A percentile compares a stretch with the other conserved stretches of the same genome.
phyloP scores from a whole-genome alignment of 2,797 vertebrate species.

The Parauchenoglanis punctatus region DNA sequence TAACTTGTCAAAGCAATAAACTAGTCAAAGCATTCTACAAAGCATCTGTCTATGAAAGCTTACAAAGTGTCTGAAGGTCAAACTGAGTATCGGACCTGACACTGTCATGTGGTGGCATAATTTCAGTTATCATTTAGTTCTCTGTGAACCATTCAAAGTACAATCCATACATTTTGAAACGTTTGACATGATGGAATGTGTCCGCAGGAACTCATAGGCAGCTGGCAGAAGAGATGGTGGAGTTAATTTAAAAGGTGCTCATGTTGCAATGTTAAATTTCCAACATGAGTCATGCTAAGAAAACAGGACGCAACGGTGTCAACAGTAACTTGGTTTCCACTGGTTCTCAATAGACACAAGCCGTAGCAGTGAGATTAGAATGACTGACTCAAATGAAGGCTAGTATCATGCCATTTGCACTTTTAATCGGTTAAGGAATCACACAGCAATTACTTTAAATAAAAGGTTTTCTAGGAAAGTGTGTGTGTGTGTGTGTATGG shows the following conservation, averaged over 20 bases:
- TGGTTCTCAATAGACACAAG: slow-evolving; percentile 36
- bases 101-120: background rate
- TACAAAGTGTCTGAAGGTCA: background rate
- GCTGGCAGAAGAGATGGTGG: slow-evolving; percentile 28
- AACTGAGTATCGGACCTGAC: background rate
- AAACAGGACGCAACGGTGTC: slow-evolving; percentile 39
- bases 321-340: slow-evolving; percentile 59
- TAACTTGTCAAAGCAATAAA: slow-evolving; percentile 51
- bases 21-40: slow-evolving; percentile 31
- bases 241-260: slow-evolving; percentile 55
- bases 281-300: slow-evolving; percentile 63
- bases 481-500: slow-evolving; percentile 22
- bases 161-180: slow-evolving; percentile 1
- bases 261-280: slow-evolving; percentile 64
- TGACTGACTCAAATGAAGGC: slow-evolving; percentile 56
- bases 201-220: slow-evolving; percentile 31
- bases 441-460: slow-evolving; percentile 65
- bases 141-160: slow-evolving; percentile 1
- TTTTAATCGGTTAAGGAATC: slow-evolving; percentile 72
- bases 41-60: background rate
- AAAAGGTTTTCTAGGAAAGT: slow-evolving; percentile 77
- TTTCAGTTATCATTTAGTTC: background rate
- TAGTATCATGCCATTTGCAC: slow-evolving; percentile 61
- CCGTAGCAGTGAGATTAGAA: slow-evolving; percentile 45
- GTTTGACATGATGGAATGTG: slow-evolving; percentile 16